Evolutionary conservation across 2,113 vertebrate genomes (phyloP), one percentile per base, ranked within the genome.

Genomic region (Aepyceros melampus): DNA sequence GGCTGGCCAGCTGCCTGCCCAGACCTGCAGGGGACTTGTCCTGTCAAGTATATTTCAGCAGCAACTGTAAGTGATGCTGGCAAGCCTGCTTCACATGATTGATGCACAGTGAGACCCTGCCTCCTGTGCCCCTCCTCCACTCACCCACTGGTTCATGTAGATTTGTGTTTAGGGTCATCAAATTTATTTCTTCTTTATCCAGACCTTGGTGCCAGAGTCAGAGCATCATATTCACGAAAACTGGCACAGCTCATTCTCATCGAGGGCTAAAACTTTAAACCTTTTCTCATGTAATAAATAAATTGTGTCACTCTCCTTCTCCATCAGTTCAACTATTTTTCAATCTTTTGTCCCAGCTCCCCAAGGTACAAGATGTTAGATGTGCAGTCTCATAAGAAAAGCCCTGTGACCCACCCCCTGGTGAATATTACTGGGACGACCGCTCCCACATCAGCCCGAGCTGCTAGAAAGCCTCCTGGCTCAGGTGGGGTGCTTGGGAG

Each of bases 401-500:
- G 8, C 43, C 55, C 0, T 15, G 8, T 45, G 51, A 17, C 74
- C n/a, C 8, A 1, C 9, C 47, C 12, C 51, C n/a, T 16, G 51
- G 56, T 40, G 33, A 47, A 21, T 16, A 43, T 14, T 8, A n/a
- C 4, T 1, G 15, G 11, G 47, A 10, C 8, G 0, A 3, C 36
- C 0, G 0, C 36, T 29, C 9, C 47, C 29, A 25, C 1, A 3
- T 76, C n/a, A n/a, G 40, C 10, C 0, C 29, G 0, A 15, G 58
- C 58, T 55, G 36, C 71, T 11, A 2, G 78, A 36, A 81, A 58
- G 36, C 7, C n/a, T 43, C 71, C 49, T 45, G 58, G 29, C 15
- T 31, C 91, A 12, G 21, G 60, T 7, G 2, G 74, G 51, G 76
- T 2, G 47, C 25, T 40, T 71, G n/a, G 64, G n/a, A 71, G n/a